Base-by-base conservation (phyloP, 64 coral and sea anemone genomes). In the Stylophora pistillata region DNA sequence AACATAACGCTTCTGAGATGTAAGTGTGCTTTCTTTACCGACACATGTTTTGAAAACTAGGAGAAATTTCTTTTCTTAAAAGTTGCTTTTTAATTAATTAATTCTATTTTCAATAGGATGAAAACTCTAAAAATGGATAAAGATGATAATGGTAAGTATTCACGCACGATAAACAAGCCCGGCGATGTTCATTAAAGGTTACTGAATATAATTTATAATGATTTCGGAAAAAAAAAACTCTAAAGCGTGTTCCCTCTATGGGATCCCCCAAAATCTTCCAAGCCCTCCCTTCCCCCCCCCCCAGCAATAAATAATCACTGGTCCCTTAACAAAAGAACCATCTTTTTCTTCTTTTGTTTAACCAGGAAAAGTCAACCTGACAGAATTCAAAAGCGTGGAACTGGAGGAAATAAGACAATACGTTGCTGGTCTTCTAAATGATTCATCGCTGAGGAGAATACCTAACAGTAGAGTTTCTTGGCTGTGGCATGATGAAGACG, bases 401-500 rank as follows among this genome's bases (percentile, higher is more conserved):
- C 90, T 96, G 10, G 56, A 69, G 10, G 88, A 78, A 71, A 78
- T 96, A 23, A 89, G 89, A 77, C 74, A 93, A 11, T 96, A 96
- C 30, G 74, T 96, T 47, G 32, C 52, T 59, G 83, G 85, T 58
- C 53, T 81, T 56, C 82, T 96, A 32, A 58, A 96, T 15, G 69
- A 96, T 21, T 65, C 34, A 17, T 68, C 78, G 13, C 82, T 79
- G 23, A 74, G 87, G 15, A 87, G 94, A 71, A 93, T 93, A 73
- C 74, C 94, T 27, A 93, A 56, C 17, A 93, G 86, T 58, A 91
- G 78, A 58, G 78, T 52, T 16, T 87, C 87, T 4, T 96, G 94
- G 94, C 66, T 96, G 61, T 96, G 94, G 94, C 94, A 96, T 64
- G 94, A 96, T 53, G 87, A 96, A 14, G 94, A 96, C 21, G 94